Evolutionary conservation across 2,113 vertebrate genomes (phyloP).

Genomic region (Dasypus novemcinctus): DNA sequence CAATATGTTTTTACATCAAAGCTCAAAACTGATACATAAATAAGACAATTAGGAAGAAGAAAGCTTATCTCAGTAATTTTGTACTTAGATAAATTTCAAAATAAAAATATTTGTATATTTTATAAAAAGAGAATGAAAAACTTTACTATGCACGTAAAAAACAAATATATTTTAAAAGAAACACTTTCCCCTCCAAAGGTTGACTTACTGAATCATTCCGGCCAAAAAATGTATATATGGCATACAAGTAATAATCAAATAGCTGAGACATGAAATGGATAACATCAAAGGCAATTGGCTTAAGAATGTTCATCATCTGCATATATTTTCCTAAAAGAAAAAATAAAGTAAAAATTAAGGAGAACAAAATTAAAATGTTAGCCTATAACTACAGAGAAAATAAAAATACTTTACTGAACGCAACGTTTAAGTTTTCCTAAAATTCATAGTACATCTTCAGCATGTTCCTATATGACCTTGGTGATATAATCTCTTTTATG

Average conservation of each 20-base stretch:
- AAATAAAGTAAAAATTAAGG: background rate
- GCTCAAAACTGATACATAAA: constrained; percentile 36
- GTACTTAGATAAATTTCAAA: background rate
- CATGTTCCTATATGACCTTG: background rate
- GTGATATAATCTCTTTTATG: background rate
- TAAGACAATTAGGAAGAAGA: background rate
- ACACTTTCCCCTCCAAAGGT: background rate
- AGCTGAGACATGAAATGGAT: constrained; percentile 99
- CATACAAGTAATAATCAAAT: constrained; percentile 98
- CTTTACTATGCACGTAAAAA: background rate
- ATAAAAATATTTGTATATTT: background rate
- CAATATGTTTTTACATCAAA: constrained; percentile 27
- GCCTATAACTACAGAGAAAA: background rate
- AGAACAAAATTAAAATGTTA: constrained; percentile 24
- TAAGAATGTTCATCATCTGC: constrained; percentile 99
- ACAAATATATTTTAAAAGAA: constrained; percentile 24
- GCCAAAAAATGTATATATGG: constrained; percentile 98
- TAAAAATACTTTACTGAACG: background rate
- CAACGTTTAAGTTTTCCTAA: background rate
- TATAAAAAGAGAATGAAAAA: constrained; percentile 29
- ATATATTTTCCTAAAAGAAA: constrained; percentile 94
- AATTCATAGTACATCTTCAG: background rate
- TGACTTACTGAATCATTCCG: constrained; percentile 94
- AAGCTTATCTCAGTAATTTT: background rate
- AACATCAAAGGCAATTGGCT: constrained; percentile 98